phyloP scores from a whole-genome alignment of 2,888 invertebrate genomes.

The Cyclophora albipunctata region DNA sequence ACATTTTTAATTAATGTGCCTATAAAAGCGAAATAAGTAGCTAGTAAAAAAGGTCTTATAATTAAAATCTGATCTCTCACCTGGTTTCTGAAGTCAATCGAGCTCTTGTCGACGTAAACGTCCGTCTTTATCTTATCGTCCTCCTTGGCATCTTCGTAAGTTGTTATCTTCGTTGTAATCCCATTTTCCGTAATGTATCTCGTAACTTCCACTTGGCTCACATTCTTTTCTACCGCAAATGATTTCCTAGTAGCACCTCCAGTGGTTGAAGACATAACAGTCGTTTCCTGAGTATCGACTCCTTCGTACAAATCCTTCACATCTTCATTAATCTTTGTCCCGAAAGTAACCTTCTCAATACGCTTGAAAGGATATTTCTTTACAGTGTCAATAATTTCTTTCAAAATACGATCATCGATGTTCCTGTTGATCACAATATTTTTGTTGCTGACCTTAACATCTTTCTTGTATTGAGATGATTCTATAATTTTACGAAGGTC shows the following conservation, averaged over 20 bases:
- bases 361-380: constrained; percentile 69
- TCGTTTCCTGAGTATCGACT: constrained; percentile 57
- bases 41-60: too few species aligned
- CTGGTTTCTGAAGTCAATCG: constrained; percentile 71
- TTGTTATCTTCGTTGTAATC: constrained; percentile 63
- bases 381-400: constrained; percentile 68
- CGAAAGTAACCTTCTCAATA: constrained; percentile 71
- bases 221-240: constrained; percentile 64
- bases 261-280: constrained; percentile 46
- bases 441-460: constrained; percentile 63
- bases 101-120: constrained; percentile 70
- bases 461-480: constrained; percentile 57
- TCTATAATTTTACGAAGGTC: constrained; percentile 66
- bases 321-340: constrained; percentile 75
- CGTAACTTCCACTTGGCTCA: constrained; percentile 69
- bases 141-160: constrained; percentile 69
- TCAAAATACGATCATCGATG: constrained; percentile 60
- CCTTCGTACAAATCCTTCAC: constrained; percentile 74
- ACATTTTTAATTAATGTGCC: too few species aligned
- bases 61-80: constrained; percentile 22
- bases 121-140: constrained; percentile 68
- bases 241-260: constrained; percentile 60
- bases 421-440: constrained; percentile 67
- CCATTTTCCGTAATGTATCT: constrained; percentile 68
- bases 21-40: too few species aligned